These are phyloP conservation scores for Dendrocincla tyrannina DNA, from an alignment of 2,797 vertebrate species.

Conservation along the genomic window DNA sequence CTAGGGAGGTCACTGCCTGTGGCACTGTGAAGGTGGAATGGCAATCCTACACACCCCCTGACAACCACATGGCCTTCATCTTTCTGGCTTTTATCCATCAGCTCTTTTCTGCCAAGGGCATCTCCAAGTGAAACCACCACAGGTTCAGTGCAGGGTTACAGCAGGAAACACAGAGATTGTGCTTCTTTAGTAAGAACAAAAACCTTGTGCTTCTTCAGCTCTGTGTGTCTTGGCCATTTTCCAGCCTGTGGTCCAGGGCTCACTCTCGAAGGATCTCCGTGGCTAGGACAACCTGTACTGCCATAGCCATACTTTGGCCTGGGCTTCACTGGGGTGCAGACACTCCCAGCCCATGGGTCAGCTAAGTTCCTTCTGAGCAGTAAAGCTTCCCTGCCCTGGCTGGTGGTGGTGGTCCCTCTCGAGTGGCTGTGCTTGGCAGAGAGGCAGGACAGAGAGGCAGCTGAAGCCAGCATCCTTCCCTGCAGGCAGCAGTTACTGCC, in stretches of 20 bases:
- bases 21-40: not conserved
- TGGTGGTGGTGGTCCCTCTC: not conserved
- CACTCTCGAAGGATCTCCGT: not conserved
- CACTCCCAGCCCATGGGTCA: fast-evolving
- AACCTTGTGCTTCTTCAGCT: not conserved
- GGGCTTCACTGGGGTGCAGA: not conserved
- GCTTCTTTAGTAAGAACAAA: not conserved
- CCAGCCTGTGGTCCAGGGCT: not conserved
- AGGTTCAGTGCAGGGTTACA: not conserved
- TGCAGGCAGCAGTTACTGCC: not conserved
- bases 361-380: not conserved
- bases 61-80: not conserved
- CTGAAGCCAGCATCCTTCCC: not conserved
- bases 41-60: not conserved
- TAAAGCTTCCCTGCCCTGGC: not conserved
- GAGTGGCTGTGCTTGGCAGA: not conserved
- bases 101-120: not conserved
- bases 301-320: not conserved
- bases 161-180: not conserved
- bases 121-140: not conserved
- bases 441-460: not conserved
- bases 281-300: not conserved
- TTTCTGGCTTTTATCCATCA: not conserved
- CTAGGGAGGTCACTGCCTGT: not conserved
- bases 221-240: not conserved